A percentile compares a stretch with the other conserved stretches of the same genome.
These are phyloP conservation scores for Tenodera sinensis DNA, from an alignment of 2,888 invertebrate species.

Conservation along the genomic window DNA sequence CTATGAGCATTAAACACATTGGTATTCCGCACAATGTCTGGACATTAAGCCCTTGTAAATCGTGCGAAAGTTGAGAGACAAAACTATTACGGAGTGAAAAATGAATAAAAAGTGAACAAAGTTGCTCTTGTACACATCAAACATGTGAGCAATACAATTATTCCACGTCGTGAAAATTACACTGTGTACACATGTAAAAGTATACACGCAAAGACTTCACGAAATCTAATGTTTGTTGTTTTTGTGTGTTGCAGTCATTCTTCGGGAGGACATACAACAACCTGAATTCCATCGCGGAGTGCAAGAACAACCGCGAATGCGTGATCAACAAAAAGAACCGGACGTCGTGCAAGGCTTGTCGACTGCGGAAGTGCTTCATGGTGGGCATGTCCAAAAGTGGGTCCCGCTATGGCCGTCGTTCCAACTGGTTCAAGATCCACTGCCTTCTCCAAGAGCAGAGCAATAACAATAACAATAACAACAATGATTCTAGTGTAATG, in stretches of 20 bases:
- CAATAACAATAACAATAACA: constrained; percentile 21
- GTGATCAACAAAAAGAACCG: constrained; percentile 91
- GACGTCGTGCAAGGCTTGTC: constrained; percentile 87
- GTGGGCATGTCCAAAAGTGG: constrained; percentile 93
- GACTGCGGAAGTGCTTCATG: constrained; percentile 77
- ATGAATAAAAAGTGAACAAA: no score
- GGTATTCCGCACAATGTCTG: no score
- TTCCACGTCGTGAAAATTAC: no score
- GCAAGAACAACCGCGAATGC: constrained; percentile 88
- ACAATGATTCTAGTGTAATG: constrained; percentile 6
- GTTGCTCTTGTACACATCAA: no score
- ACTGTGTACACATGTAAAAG: neutral
- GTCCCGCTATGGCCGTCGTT: constrained; percentile 82
- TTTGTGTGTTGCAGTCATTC: constrained; percentile 75
- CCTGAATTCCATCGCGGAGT: constrained; percentile 80
- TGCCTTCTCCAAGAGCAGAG: constrained; percentile 80
- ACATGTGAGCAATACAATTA: no score
- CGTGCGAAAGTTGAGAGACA: no score
- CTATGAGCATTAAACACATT: no score
- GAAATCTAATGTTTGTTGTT: constrained; percentile 34
- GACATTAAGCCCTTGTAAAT: no score
- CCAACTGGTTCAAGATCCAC: constrained; percentile 93
- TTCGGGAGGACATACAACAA: constrained; percentile 91
- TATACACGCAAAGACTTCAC: neutral
- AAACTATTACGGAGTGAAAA: no score